Conservation (phyloP, 2,888 invertebrate species). For the Zootermopsis nevadensis region DNA sequence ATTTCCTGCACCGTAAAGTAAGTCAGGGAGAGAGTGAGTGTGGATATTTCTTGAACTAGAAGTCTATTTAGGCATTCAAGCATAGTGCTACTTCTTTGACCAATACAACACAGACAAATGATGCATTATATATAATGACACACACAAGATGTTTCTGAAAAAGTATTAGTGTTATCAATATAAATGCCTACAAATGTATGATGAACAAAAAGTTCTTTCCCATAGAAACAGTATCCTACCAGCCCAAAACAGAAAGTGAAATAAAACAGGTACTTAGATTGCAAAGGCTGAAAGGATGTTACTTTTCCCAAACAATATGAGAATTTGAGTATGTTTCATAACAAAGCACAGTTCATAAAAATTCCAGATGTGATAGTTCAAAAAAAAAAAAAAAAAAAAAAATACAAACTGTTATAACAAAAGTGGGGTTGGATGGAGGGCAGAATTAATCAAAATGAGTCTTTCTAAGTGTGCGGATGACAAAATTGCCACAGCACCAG, state of each 20-base stretch:
- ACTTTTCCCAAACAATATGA: not conserved
- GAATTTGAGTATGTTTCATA: not conserved
- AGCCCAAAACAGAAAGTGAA: not conserved
- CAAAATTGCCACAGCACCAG: constrained; percentile 85
- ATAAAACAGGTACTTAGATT: not conserved
- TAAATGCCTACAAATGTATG: no score
- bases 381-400: not conserved
- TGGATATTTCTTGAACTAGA: no score
- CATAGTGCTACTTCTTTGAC: no score
- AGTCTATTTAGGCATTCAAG: no score
- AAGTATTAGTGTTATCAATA: no score
- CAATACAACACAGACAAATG: no score
- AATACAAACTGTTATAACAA: not conserved
- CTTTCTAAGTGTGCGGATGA: constrained; percentile 79
- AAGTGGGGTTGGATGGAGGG: not conserved
- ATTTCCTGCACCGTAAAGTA: no score
- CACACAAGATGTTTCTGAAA: no score
- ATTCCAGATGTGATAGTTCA: constrained; percentile 7
- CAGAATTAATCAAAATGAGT: constrained; percentile 76
- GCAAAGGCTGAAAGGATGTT: not conserved
- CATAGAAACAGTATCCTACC: not conserved
- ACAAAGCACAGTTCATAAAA: not conserved
- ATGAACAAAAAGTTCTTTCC: no score
- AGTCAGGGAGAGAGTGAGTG: no score
- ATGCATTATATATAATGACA: no score